Percentiles rank a stretch among this genome's conserved stretches.
Evolutionary conservation across 2,888 invertebrate genomes (phyloP).

Genomic region (Linyphia triangularis): DNA sequence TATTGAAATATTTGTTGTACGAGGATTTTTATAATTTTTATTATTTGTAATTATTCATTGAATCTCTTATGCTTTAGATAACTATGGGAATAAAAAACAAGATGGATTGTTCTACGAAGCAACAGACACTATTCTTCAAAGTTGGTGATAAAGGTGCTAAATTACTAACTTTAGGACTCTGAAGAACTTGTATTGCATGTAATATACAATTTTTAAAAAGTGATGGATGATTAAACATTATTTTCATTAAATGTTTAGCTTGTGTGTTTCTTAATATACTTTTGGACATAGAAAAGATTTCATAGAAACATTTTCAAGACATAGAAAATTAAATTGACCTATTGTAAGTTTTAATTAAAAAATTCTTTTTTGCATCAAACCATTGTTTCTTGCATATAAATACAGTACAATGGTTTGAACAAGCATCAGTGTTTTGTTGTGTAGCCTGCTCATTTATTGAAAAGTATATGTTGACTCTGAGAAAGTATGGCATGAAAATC

Average conservation of each 20-base stretch:
- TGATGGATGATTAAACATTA: not conserved
- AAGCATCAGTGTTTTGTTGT: no score
- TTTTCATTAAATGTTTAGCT: not conserved
- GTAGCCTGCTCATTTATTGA: no score
- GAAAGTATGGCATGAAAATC: no score
- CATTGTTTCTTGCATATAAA: no score
- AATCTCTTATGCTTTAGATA: constrained; percentile 13
- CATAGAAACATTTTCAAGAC: no score
- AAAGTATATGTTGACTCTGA: no score
- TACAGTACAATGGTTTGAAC: no score
- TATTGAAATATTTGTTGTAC: no score
- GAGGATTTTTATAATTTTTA: no score
- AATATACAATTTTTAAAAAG: not conserved
- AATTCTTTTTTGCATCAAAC: not conserved
- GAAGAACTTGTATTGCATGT: not conserved
- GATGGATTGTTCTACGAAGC: not conserved
- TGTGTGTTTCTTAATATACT: not conserved
- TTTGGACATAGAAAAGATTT: not conserved
- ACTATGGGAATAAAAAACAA: constrained; percentile 23
- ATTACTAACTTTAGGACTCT: constrained; percentile 33
- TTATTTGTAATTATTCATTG: not conserved
- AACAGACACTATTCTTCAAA: constrained; percentile 35
- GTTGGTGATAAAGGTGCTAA: constrained; percentile 50
- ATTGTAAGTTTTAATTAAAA: no score
- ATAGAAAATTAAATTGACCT: no score